Percentiles rank a stretch among this genome's conserved stretches.
Conservation (phyloP, 2,113 vertebrate genomes). For the Zingel zingel region DNA sequence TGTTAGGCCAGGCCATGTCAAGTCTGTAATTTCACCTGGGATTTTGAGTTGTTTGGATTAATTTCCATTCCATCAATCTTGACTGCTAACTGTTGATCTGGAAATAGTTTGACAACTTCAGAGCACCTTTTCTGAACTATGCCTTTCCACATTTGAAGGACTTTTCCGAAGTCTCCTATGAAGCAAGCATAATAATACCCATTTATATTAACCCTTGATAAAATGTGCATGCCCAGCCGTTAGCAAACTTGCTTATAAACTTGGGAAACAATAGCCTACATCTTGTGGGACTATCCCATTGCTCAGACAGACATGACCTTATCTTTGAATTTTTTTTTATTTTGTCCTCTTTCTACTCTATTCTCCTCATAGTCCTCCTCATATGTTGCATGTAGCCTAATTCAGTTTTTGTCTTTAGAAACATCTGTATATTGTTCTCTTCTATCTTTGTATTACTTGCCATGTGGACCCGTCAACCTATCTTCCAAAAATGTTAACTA, state of each 20-base stretch:
- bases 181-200: not conserved
- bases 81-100: not conserved
- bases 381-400: not conserved
- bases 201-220: not conserved
- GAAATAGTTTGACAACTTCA: not conserved
- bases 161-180: not conserved
- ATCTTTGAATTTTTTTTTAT: not conserved
- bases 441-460: not conserved
- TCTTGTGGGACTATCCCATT: not conserved
- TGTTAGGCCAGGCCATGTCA: not conserved
- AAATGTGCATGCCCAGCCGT: not conserved
- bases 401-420: conserved; percentile 20
- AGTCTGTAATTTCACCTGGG: not conserved
- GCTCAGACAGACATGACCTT: not conserved
- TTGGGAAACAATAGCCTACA: not conserved
- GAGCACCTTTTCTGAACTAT: not conserved
- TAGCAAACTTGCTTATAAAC: not conserved
- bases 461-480: not conserved
- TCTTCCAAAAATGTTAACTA: not conserved
- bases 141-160: not conserved
- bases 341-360: not conserved
- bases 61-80: not conserved
- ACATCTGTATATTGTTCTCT: conserved; percentile 12
- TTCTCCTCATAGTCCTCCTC: not conserved
- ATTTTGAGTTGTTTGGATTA: not conserved